A percentile compares a stretch with the other conserved stretches of the same genome.
phyloP scores from a whole-genome alignment of 1,140 invertebrate genomes.

The Pseudachorutes palmiensis region DNA sequence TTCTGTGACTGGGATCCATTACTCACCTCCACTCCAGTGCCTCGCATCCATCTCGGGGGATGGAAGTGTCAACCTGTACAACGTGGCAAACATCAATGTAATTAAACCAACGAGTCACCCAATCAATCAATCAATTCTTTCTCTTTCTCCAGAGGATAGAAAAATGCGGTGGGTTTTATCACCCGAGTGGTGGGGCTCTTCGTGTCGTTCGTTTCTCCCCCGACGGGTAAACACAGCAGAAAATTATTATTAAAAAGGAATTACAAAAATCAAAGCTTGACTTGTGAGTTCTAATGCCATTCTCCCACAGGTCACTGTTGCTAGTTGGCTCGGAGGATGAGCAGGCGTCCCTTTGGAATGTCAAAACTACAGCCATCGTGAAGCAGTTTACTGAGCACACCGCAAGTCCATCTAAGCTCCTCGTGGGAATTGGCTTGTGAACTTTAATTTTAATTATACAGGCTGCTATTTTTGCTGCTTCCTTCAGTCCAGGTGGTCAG shows the following conservation, averaged over 20 bases:
- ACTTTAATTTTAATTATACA: slow-evolving; percentile 9
- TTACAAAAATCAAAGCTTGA: background rate
- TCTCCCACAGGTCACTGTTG: background rate
- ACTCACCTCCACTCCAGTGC: slow-evolving; percentile 55
- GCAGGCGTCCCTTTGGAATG: slow-evolving; percentile 57
- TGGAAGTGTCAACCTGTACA: slow-evolving; percentile 60
- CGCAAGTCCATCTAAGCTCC: background rate
- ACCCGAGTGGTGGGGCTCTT: slow-evolving; percentile 43
- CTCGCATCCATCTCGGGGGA: slow-evolving; percentile 65
- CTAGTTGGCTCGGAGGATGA: slow-evolving; percentile 67
- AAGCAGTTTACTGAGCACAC: slow-evolving; percentile 18
- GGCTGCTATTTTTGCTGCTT: slow-evolving; percentile 33
- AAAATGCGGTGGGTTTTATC: slow-evolving; percentile 44
- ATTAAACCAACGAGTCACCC: background rate
- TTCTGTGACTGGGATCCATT: slow-evolving; percentile 55
- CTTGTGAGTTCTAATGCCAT: background rate
- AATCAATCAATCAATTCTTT: slow-evolving; percentile 11
- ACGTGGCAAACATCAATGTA: slow-evolving; percentile 45
- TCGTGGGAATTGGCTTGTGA: background rate
- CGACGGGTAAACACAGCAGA: slow-evolving; percentile 43
- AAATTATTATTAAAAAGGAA: no score
- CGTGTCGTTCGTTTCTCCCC: slow-evolving; percentile 59
- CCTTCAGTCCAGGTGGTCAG: slow-evolving; percentile 33
- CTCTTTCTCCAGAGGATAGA: slow-evolving; percentile 41
- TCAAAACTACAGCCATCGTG: slow-evolving; percentile 47